Percentiles rank a stretch among this genome's conserved stretches.
These are phyloP conservation scores for Callitettix versicolor DNA, from an alignment of 1,140 invertebrate genomes.

Conservation along the genomic window DNA sequence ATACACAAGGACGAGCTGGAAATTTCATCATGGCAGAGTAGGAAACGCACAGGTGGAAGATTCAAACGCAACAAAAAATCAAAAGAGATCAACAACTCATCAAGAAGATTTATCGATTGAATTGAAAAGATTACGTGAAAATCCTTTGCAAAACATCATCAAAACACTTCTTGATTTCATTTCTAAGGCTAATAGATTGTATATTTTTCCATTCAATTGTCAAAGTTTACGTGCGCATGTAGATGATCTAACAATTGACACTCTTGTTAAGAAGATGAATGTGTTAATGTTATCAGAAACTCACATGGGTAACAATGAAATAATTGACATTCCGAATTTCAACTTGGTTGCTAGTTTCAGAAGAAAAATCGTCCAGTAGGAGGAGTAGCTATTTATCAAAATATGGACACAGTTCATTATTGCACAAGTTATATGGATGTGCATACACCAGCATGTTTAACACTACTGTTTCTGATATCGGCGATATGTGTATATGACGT, in stretches of 20 bases:
- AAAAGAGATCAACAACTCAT: constrained; percentile 12
- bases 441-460: too few relatives aligned
- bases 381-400: constrained; percentile 17
- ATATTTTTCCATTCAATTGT: constrained; percentile 18
- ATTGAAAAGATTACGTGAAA: not conserved
- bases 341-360: constrained; percentile 16
- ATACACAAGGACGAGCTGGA: too few relatives aligned
- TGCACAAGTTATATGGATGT: not conserved
- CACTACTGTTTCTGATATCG: too few relatives aligned
- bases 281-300: constrained; percentile 22
- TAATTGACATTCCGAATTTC: constrained; percentile 17
- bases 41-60: not conserved
- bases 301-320: constrained; percentile 15
- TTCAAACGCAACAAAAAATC: not conserved
- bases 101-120: constrained; percentile 2
- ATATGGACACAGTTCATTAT: constrained; percentile 8
- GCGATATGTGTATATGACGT: not conserved
- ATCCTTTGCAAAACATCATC: constrained; percentile 2
- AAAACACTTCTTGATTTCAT: constrained; percentile 6
- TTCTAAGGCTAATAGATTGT: constrained; percentile 6
- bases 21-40: not conserved
- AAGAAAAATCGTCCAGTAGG: constrained; percentile 9
- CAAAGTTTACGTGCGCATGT: constrained; percentile 17
- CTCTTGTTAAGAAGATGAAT: constrained; percentile 9
- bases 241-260: constrained; percentile 9